These are phyloP conservation scores for Heliconius nattereri DNA, from an alignment of 1,140 invertebrate genomes.

Conservation along the genomic window DNA sequence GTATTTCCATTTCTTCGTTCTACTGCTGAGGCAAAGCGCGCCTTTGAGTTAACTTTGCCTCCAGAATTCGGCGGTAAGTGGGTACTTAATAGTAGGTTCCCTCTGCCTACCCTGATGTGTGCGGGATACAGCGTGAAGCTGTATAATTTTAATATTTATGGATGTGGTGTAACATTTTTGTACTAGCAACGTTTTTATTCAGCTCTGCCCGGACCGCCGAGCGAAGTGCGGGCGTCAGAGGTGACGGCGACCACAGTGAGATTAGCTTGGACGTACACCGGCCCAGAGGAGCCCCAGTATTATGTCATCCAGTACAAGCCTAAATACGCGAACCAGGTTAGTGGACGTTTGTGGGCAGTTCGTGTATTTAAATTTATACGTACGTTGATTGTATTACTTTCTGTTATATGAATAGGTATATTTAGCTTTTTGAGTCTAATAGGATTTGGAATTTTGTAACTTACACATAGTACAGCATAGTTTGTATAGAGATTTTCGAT, in stretches of 20 bases:
- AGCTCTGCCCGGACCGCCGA: constrained; percentile 94
- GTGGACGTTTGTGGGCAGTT: constrained; percentile 20
- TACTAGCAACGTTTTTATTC: constrained; percentile 36
- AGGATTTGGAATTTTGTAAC: too few species aligned
- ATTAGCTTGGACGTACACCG: constrained; percentile 94
- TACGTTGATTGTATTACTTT: not conserved
- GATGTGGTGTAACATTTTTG: not conserved
- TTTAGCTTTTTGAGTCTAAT: too few species aligned
- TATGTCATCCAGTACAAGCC: constrained; percentile 98
- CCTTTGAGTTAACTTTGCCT: too few species aligned
- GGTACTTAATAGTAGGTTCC: too few species aligned
- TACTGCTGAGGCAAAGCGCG: too few species aligned
- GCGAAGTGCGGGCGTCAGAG: constrained; percentile 93
- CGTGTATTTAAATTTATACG: not conserved
- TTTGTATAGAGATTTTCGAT: too few species aligned
- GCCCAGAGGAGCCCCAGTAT: constrained; percentile 92
- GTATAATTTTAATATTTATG: not conserved
- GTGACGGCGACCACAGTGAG: constrained; percentile 95
- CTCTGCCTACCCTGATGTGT: too few species aligned
- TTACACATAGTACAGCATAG: too few species aligned
- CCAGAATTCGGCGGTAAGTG: too few species aligned
- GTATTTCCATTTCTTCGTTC: too few species aligned
- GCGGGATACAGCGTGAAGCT: too few species aligned
- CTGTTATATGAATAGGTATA: not conserved
- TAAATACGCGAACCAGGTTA: constrained; percentile 89